Percentiles rank a stretch among this genome's conserved stretches.
These are phyloP conservation scores for Drosophila robusta DNA, from an alignment of 2,888 invertebrate species.

Conservation along the genomic window DNA sequence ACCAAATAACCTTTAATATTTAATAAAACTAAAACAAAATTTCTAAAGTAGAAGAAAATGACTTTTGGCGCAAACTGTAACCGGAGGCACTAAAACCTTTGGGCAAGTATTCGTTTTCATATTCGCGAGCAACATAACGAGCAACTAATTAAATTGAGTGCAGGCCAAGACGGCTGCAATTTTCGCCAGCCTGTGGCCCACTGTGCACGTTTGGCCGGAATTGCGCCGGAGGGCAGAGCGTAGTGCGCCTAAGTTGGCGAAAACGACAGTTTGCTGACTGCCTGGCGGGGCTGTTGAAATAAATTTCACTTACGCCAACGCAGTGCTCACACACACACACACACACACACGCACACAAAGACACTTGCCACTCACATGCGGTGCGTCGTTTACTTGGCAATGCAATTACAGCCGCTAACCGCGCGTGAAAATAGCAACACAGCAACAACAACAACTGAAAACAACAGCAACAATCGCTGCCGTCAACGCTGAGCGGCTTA, in stretches of 20 bases:
- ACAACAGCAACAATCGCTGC: slow-evolving; percentile 21
- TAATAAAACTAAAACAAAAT: neutral
- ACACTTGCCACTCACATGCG: slow-evolving; percentile 41
- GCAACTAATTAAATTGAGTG: slow-evolving; percentile 25
- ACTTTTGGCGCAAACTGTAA: neutral
- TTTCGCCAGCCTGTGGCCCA: slow-evolving; percentile 32
- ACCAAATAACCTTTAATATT: too few species aligned
- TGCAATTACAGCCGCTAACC: slow-evolving; percentile 78
- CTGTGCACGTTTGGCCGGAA: slow-evolving; percentile 26
- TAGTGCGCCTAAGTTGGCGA: slow-evolving; percentile 53
- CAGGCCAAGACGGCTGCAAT: slow-evolving; percentile 9
- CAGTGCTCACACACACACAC: slow-evolving; percentile 27
- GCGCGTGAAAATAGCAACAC: slow-evolving; percentile 72
- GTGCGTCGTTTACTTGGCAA: slow-evolving; percentile 77
- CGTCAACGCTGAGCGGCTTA: slow-evolving; percentile 64
- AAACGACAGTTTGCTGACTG: slow-evolving; percentile 69
- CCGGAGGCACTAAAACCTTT: neutral
- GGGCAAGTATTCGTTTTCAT: slow-evolving; percentile 3
- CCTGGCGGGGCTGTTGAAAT: slow-evolving; percentile 74
- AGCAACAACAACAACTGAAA: slow-evolving; percentile 13
- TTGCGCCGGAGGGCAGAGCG: slow-evolving; percentile 2
- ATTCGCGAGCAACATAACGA: neutral
- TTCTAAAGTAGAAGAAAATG: neutral
- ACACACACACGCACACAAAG: slow-evolving; percentile 5
- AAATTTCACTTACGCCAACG: slow-evolving; percentile 76